A percentile compares a stretch with the other conserved stretches of the same genome.
phyloP scores from a whole-genome alignment of 2,113 vertebrate species.

The Hiodon alosoides region DNA sequence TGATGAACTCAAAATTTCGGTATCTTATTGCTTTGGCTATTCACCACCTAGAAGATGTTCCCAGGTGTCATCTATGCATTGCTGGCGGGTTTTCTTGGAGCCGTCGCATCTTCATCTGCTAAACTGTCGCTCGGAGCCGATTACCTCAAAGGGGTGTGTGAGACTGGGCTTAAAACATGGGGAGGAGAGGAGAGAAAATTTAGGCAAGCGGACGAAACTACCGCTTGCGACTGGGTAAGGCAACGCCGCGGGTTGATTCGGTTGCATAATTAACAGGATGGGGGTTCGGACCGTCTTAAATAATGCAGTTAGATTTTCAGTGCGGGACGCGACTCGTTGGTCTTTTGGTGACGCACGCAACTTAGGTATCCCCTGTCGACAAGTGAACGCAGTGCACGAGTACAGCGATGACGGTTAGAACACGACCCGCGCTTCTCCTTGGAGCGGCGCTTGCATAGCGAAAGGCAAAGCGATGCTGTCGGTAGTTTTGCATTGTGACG shows the following conservation, averaged over 20 bases:
- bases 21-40: constrained; percentile 11
- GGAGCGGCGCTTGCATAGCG: not conserved
- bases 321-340: not conserved
- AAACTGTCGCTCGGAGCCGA: constrained; percentile 72
- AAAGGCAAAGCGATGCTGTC: not conserved
- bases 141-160: constrained; percentile 52
- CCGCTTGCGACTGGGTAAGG: constrained; percentile 65
- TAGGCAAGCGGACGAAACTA: not conserved
- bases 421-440: not conserved
- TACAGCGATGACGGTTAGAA: not conserved
- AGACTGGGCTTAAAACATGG: constrained; percentile 34
- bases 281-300: not conserved
- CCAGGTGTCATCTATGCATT: constrained; percentile 55
- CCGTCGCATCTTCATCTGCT: constrained; percentile 69
- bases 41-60: constrained; percentile 30
- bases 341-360: constrained; percentile 12
- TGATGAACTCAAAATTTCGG: constrained; percentile 11
- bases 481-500: not conserved
- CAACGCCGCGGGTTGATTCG: not conserved
- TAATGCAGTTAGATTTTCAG: not conserved
- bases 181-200: constrained; percentile 20
- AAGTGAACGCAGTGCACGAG: not conserved
- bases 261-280: constrained; percentile 6
- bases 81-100: constrained; percentile 66
- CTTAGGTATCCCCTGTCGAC: not conserved